A percentile compares a stretch with the other conserved stretches of the same genome.
Evolutionary conservation across 2,113 vertebrate species (phyloP).

Genomic region (Pitta sordida): DNA sequence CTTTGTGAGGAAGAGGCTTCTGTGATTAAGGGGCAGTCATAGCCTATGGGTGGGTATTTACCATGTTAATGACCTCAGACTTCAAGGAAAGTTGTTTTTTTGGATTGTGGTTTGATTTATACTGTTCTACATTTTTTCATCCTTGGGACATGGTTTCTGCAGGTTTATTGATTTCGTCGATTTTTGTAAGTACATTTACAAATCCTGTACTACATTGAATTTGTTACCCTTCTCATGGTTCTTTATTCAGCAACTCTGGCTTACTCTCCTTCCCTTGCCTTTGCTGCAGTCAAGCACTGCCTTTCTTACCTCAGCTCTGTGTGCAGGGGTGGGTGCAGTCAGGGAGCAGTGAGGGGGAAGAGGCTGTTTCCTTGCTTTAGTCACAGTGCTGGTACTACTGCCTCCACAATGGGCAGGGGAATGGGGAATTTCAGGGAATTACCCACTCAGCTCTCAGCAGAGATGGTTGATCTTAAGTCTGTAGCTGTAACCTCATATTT

Average conservation of each 20-base stretch:
- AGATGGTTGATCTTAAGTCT: neutral
- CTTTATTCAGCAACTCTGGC: neutral
- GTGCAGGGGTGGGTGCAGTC: too few species aligned
- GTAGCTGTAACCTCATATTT: neutral
- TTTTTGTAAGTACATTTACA: neutral
- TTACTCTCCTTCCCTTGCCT: too few species aligned
- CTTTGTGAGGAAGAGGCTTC: neutral
- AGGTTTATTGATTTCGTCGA: neutral
- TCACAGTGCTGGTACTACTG: neutral
- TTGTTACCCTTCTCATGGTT: neutral
- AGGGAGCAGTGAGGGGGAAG: accelerated
- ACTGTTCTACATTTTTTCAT: neutral
- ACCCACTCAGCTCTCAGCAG: neutral
- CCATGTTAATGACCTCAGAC: neutral
- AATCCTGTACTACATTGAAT: neutral
- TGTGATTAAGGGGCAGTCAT: accelerated
- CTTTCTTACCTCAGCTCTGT: neutral
- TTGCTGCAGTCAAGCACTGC: accelerated
- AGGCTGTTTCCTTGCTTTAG: neutral
- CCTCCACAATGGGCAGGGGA: neutral
- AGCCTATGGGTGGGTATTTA: neutral
- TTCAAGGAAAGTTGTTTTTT: neutral
- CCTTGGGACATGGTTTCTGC: neutral
- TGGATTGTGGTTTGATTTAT: neutral
- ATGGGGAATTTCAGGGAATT: neutral